Evolutionary conservation across 2,113 vertebrate species (phyloP).

Genomic region (Sylvia atricapilla): DNA sequence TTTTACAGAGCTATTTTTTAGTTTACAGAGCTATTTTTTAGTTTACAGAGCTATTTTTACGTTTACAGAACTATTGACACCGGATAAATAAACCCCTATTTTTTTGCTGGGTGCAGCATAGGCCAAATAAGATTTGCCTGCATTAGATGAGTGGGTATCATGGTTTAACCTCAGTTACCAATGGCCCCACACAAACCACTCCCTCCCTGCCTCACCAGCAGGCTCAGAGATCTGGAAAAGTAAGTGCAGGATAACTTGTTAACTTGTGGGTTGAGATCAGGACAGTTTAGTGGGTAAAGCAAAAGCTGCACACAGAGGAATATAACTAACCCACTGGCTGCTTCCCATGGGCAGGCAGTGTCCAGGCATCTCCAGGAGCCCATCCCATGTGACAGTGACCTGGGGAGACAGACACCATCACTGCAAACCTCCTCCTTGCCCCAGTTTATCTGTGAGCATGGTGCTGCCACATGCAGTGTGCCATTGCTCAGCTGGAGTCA

Average conservation of each 20-base stretch:
- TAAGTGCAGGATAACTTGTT: no score
- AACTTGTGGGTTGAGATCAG: no score
- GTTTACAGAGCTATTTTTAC: no score
- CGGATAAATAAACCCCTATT: neutral
- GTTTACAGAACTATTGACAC: neutral
- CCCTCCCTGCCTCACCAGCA: neutral
- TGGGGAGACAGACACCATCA: neutral
- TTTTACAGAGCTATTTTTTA: no score
- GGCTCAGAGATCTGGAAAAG: neutral
- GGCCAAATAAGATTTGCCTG: neutral
- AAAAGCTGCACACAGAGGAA: neutral
- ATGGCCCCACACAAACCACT: neutral
- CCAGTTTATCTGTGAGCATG: neutral
- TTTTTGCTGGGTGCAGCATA: neutral
- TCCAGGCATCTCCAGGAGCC: neutral
- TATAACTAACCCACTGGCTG: neutral
- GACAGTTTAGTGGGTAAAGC: neutral
- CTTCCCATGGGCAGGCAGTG: neutral
- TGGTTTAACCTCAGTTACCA: neutral
- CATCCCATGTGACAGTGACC: accelerated
- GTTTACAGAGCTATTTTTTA: no score
- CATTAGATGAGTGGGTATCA: neutral
- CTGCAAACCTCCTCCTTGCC: neutral
- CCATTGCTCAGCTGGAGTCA: neutral
- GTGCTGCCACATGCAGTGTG: neutral